These are phyloP conservation scores for Eumerus sabulonum DNA, from an alignment of 2,888 invertebrate species.

Conservation along the genomic window DNA sequence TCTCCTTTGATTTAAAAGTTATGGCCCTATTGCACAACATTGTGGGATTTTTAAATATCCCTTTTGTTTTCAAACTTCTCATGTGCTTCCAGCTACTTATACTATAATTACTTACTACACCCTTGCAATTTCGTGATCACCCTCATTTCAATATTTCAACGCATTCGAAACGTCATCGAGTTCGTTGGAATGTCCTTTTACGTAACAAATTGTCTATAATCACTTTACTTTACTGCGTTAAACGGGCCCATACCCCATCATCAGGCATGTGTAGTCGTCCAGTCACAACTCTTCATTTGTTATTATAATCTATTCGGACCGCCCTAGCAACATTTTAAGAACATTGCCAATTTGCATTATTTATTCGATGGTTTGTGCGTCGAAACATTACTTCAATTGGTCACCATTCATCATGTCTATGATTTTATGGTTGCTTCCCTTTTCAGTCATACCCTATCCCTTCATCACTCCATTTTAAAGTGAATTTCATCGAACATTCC, in stretches of 20 bases:
- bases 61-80: no score
- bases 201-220: slow-evolving; percentile 11
- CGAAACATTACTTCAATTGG: slow-evolving; percentile 65
- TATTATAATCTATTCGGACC: slow-evolving; percentile 57
- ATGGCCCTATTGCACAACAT: no score
- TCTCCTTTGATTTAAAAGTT: no score
- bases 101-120: no score
- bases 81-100: no score
- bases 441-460: not conserved
- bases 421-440: not conserved
- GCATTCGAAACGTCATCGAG: no score
- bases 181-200: slow-evolving; percentile 34
- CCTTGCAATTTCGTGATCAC: no score
- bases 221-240: slow-evolving; percentile 49
- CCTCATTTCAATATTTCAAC: no score
- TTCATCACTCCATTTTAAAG: slow-evolving; percentile 38
- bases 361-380: slow-evolving; percentile 63
- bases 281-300: slow-evolving; percentile 59
- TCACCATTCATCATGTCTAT: slow-evolving; percentile 16
- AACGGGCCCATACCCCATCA: slow-evolving; percentile 47
- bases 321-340: slow-evolving; percentile 61
- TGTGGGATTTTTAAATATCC: no score
- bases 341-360: slow-evolving; percentile 65
- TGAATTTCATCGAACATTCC: slow-evolving; percentile 67
- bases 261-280: slow-evolving; percentile 6